Conservation (phyloP, 2,888 invertebrate genomes). For the Papilio gigon region DNA sequence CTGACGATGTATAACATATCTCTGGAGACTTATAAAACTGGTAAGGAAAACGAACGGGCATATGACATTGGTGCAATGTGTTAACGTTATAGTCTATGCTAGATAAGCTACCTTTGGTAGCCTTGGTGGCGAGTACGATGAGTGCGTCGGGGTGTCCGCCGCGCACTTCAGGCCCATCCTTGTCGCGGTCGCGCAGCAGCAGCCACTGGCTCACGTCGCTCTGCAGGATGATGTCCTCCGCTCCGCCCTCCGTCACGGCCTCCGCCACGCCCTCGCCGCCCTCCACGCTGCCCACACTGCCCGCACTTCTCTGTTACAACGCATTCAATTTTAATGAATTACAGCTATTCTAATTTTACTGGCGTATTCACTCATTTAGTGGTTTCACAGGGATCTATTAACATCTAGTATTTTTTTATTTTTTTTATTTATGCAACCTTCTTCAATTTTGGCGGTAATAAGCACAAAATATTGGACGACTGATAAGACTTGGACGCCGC, state of each 20-base stretch:
- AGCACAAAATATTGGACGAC: no score
- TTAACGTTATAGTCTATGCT: neutral
- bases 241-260: constrained; percentile 48
- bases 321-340: no score
- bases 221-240: constrained; percentile 87
- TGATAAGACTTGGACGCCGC: no score
- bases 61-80: neutral
- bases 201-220: constrained; percentile 91
- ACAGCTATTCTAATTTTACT: no score
- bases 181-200: constrained; percentile 89
- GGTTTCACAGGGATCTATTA: no score
- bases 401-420: no score
- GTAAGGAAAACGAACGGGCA: no score
- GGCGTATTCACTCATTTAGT: no score
- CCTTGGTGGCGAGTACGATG: constrained; percentile 97
- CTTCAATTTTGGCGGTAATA: no score
- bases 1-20: no score
- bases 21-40: no score
- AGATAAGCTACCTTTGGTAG: constrained; percentile 88
- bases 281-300: constrained; percentile 55
- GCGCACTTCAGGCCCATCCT: constrained; percentile 94
- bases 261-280: neutral
- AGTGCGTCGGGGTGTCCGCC: constrained; percentile 97
- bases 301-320: constrained; percentile 64
- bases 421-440: no score